A percentile compares a stretch with the other conserved stretches of the same genome.
Evolutionary conservation across 2,113 vertebrate genomes (phyloP).

Genomic region (Rhinopithecus roxellana): DNA sequence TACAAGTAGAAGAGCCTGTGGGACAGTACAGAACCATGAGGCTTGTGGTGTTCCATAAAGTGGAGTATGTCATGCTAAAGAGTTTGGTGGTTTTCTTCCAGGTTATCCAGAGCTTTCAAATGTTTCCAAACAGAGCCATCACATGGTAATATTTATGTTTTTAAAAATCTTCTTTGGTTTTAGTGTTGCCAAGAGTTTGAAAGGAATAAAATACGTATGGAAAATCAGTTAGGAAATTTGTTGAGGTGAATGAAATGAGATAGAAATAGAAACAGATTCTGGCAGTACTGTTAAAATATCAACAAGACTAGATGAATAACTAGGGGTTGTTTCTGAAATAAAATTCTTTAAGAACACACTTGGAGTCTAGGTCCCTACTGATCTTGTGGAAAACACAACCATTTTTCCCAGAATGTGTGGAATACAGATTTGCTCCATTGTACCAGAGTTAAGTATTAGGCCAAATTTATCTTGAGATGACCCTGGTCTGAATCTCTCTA

Average conservation of each 20-base stretch:
- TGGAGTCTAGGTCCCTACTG: neutral
- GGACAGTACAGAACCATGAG: rapidly evolving
- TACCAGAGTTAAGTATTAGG: neutral
- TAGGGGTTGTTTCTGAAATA: neutral
- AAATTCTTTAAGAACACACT: neutral
- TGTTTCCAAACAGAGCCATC: neutral
- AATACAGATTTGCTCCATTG: neutral
- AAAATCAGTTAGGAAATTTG: neutral
- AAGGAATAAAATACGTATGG: neutral
- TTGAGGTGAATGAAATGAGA: neutral
- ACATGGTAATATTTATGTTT: neutral
- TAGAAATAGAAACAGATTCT: neutral
- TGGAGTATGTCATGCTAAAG: neutral
- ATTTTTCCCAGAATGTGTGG: neutral
- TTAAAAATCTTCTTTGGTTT: neutral
- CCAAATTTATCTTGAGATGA: neutral
- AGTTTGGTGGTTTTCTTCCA: neutral
- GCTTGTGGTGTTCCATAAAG: neutral
- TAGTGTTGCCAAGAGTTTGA: neutral
- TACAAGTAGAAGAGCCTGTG: neutral
- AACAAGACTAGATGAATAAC: neutral
- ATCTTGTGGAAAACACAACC: neutral
- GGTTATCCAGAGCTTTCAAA: neutral
- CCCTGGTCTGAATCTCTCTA: neutral
- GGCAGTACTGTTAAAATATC: neutral